These are phyloP conservation scores for Hycleus cichorii DNA, from an alignment of 1,140 invertebrate species.

Conservation along the genomic window DNA sequence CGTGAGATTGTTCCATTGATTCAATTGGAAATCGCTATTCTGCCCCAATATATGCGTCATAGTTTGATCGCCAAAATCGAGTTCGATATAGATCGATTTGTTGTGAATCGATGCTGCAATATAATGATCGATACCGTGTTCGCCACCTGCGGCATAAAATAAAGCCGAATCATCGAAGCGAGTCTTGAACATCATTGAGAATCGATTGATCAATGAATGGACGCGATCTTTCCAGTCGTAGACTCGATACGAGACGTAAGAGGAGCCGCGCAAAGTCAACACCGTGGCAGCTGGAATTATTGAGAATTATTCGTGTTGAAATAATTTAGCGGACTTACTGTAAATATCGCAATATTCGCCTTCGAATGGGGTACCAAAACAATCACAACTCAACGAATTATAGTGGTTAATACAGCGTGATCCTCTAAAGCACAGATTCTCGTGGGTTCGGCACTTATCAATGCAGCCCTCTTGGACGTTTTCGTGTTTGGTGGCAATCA, in stretches of 20 bases:
- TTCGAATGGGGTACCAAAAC: constrained; percentile 85
- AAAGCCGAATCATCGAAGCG: constrained; percentile 79
- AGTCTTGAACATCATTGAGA: constrained; percentile 84
- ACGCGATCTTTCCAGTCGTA: constrained; percentile 89
- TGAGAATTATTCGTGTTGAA: not conserved
- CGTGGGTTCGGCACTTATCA: constrained; percentile 68
- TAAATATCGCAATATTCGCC: constrained; percentile 84
- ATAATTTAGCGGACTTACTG: constrained; percentile 53
- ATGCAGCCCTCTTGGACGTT: constrained; percentile 79
- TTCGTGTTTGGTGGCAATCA: constrained; percentile 77
- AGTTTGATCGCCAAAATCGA: constrained; percentile 75
- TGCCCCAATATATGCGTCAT: constrained; percentile 58
- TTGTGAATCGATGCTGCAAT: constrained; percentile 74
- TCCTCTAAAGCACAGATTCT: constrained; percentile 77
- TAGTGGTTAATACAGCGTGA: constrained; percentile 85
- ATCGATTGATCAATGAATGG: constrained; percentile 75
- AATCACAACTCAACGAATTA: constrained; percentile 77
- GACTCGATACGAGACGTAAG: constrained; percentile 85
- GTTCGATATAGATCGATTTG: constrained; percentile 67
- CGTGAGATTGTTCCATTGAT: constrained; percentile 85
- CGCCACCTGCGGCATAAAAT: constrained; percentile 82
- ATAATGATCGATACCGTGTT: constrained; percentile 68
- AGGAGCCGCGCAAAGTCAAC: constrained; percentile 80
- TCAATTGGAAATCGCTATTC: constrained; percentile 59
- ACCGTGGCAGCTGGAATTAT: constrained; percentile 70